Conservation (phyloP, 2,888 invertebrate species). For the Amiota mariae region DNA sequence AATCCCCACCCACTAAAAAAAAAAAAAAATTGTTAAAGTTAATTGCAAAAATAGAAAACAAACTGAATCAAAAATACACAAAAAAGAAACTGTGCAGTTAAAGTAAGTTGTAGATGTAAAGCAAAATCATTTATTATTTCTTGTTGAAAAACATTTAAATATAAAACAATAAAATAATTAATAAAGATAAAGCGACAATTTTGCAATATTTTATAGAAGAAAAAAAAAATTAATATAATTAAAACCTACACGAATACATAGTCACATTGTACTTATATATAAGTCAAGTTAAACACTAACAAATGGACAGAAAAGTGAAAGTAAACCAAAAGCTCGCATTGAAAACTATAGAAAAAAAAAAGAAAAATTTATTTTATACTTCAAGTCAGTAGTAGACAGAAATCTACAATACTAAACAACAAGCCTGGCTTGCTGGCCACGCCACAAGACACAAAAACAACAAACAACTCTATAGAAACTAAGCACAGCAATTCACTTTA, state of each 20-base stretch:
- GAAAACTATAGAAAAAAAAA: constrained; percentile 4
- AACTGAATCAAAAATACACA: too few relatives aligned
- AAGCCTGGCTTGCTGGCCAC: too few relatives aligned
- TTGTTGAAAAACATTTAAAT: background rate
- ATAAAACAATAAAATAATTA: background rate
- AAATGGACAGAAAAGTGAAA: constrained; percentile 25
- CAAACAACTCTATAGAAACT: too few relatives aligned
- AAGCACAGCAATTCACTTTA: too few relatives aligned
- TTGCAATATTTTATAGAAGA: constrained; percentile 6
- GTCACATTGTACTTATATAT: background rate
- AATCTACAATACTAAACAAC: background rate
- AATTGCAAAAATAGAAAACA: background rate
- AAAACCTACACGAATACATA: constrained; percentile 20
- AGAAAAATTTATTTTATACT: background rate
- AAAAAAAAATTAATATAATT: constrained; percentile 3
- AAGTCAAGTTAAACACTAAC: background rate
- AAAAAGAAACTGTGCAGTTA: background rate
- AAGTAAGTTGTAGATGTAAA: background rate
- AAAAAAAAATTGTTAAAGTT: too few relatives aligned
- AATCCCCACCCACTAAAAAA: background rate
- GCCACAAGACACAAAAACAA: too few relatives aligned
- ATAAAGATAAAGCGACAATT: background rate
- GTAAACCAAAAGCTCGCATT: background rate
- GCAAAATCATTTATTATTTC: constrained; percentile 5
- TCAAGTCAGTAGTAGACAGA: background rate